Conservation (phyloP, 53 echinoderm and acorn worm genomes). For the Stichopus horrens region DNA sequence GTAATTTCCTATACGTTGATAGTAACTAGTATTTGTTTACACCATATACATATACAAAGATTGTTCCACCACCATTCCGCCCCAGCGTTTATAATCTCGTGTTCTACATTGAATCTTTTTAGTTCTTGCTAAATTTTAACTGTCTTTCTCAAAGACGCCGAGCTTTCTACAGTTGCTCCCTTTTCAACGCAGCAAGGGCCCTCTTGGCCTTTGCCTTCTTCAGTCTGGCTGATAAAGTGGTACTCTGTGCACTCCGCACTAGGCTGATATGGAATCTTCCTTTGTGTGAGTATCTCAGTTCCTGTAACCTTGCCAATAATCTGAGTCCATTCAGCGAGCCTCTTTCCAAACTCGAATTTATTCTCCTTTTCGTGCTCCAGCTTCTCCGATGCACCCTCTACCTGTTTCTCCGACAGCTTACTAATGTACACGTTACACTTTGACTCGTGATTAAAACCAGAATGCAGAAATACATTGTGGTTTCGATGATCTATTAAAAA, state of each 20-base stretch:
- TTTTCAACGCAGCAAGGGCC: not conserved
- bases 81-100: not conserved
- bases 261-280: not conserved
- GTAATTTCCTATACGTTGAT: too few species aligned
- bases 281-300: not conserved
- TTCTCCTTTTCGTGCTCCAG: constrained; percentile 4
- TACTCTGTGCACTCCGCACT: not conserved
- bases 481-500: too few species aligned
- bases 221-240: not conserved
- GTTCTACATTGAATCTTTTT: not conserved
- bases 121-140: not conserved
- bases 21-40: too few species aligned
- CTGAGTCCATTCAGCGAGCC: constrained; percentile 9
- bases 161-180: not conserved
- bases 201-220: constrained; percentile 12
- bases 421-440: not conserved
- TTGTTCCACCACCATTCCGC: not conserved
- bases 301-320: constrained; percentile 9
- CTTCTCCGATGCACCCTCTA: not conserved
- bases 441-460: too few species aligned
- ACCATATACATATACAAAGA: too few species aligned
- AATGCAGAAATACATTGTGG: too few species aligned
- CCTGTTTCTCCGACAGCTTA: constrained; percentile 13
- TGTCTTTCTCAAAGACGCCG: not conserved
- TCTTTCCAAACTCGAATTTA: not conserved